phyloP scores from a whole-genome alignment of 2,888 invertebrate genomes.

The Phymatocera aterrima region DNA sequence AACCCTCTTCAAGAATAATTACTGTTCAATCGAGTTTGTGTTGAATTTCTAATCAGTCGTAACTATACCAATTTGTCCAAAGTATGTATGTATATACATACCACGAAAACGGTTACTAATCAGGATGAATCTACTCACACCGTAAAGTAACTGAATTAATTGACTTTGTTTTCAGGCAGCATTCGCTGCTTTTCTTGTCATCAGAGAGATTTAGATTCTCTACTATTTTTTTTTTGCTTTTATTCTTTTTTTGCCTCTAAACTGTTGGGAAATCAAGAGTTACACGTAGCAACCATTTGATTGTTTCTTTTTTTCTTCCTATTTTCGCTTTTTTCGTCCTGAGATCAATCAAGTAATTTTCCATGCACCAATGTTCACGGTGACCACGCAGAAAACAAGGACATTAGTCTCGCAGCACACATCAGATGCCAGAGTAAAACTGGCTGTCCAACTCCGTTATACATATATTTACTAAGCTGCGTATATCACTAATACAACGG shows the following conservation, averaged over 20 bases:
- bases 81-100: too few relatives aligned
- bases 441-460: background rate
- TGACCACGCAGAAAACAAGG: slow-evolving; percentile 11
- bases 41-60: background rate
- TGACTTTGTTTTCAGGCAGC: slow-evolving; percentile 14
- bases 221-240: background rate
- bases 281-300: slow-evolving; percentile 6
- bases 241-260: background rate
- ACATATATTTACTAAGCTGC: background rate
- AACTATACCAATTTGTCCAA: slow-evolving; percentile 4
- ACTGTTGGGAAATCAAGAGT: slow-evolving; percentile 27
- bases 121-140: background rate
- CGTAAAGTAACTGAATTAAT: slow-evolving; percentile 8
- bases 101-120: background rate
- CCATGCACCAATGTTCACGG: background rate
- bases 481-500: background rate
- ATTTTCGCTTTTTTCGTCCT: too few relatives aligned
- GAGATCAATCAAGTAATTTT: slow-evolving; percentile 36
- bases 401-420: slow-evolving; percentile 18
- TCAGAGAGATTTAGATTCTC: background rate
- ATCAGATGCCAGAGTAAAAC: background rate
- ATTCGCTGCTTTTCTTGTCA: background rate
- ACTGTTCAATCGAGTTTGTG: background rate
- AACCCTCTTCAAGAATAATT: background rate
- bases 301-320: slow-evolving; percentile 1